Evolutionary conservation across 2,888 invertebrate species (phyloP), one percentile per base, ranked within the genome.

Genomic region (Augochlorella aurata): DNA sequence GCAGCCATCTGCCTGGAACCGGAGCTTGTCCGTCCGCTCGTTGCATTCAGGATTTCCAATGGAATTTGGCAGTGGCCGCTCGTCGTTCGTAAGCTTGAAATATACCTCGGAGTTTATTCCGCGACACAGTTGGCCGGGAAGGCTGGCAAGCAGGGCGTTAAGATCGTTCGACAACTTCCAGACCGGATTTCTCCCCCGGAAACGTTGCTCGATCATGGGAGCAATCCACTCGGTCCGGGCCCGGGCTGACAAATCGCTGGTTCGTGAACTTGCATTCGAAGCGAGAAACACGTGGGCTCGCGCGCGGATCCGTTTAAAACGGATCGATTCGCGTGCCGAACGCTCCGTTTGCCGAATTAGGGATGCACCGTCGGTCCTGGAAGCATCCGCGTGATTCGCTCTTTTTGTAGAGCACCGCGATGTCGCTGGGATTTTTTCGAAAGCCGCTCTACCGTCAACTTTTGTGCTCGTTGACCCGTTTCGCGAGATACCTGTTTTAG

Each of bases 161-260:
- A 82, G 79, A 83, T 74, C 75, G 66, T 63, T 75, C 70, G 68
- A 66, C 75, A 54, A 75, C 18, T 45, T 63, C 16, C 29, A 24
- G 65, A 29, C 38, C 67, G 70, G 47, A 65, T 82, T 80, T 74
- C 66, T 69, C 66, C 65, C 72, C 54, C 74, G 85, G 76, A 74
- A 74, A 58, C 49, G 68, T 69, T 73, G 75, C 63, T 75, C 81
- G 79, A 83, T 82, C 76, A 81, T 52, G 69, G 74, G 69, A 44
- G 80, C 86, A 86, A 87, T 87, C 87, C 83, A 87, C 81, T 85
- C 85, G 67, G 81, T 69, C 79, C 74, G 81, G 58, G n/a, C 45
- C 61, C 79, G 52, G 76, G 58, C 79, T 85, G 81, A 82, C 78
- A 85, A 87, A 84, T 79, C 71, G 79, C 76, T 77, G 29, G 83